Base-by-base conservation (phyloP, 1,140 invertebrate genomes). In the Eciton burchellii region DNA sequence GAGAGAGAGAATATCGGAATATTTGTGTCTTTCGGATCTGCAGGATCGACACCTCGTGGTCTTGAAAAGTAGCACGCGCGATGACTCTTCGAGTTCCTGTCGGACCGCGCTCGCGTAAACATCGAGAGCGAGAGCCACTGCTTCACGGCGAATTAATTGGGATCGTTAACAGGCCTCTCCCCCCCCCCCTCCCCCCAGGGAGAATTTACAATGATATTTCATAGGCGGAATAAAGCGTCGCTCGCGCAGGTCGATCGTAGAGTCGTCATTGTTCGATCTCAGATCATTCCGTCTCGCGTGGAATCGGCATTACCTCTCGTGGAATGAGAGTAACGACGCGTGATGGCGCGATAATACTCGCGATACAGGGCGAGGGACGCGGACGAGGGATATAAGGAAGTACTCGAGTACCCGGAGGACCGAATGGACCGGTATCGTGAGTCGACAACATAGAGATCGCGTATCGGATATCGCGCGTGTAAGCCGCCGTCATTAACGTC, bases 341-440 rank as follows among this genome's bases (percentile, higher is more conserved):
- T 45, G 49, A 47, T 62, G 56, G 76, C 11, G 62, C 19, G 19
- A 14, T n/a, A 16, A 47, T 70, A 60, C 62, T 65, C n/a, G n/a
- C n/a, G n/a, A 47, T 26, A 19, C 54, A 68, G 41, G 47, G 14
- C 47, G 65, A 26, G 63, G 54, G 63, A 65, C 71, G 52, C 12
- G 62, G 9, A 54, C 57, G 68, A 45, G 21, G 62, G 26, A 60
- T 57, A 83, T 59, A 52, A 84, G 83, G 81, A 84, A 84, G 81
- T 83, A 73, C 35, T 81, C 47, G 14, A 26, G 29, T 41, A 35
- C 14, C 49, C 26, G 26, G 65, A 76, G 72, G 41, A 63, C 12
- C 41, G 62, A 82, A 83, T 62, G 71, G 81, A 41, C 24, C 56
- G 81, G 81, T 82, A 82, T 82, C 60, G 19, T 26, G 29, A 72